Evolutionary conservation across 2,797 vertebrate species (phyloP).

Genomic region (Saxicola maurus): DNA sequence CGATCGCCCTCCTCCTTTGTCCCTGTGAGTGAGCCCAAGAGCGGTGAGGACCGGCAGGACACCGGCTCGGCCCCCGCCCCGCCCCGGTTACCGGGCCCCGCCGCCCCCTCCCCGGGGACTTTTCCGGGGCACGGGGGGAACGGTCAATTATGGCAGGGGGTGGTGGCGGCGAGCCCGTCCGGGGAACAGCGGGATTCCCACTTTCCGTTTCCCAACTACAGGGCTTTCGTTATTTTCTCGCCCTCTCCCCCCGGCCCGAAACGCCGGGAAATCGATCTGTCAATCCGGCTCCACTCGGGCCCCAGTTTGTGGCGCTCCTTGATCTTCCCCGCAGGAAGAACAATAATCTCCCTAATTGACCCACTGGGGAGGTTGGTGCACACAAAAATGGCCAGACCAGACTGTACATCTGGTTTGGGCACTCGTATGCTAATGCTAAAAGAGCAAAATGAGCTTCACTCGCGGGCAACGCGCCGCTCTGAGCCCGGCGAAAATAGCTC

Average conservation of each 20-base stretch:
- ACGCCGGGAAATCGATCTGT: conserved; percentile 88
- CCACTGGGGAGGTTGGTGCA: conserved; percentile 93
- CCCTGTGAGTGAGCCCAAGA: conserved; percentile 66
- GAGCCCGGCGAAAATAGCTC: conserved; percentile 17
- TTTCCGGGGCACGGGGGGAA: neutral
- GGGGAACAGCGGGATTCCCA: conserved; percentile 56
- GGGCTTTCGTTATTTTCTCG: conserved; percentile 53
- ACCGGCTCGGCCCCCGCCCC: neutral
- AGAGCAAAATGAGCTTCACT: conserved; percentile 55
- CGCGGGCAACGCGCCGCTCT: neutral
- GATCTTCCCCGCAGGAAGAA: conserved; percentile 97
- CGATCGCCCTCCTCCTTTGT: conserved; percentile 92
- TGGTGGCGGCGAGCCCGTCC: neutral
- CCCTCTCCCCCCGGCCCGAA: conserved; percentile 43
- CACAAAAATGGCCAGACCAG: conserved; percentile 79
- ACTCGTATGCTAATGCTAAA: conserved; percentile 83
- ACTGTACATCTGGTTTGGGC: conserved; percentile 89
- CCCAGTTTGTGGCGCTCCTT: conserved; percentile 80
- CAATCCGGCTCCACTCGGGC: conserved; percentile 89
- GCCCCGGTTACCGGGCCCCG: neutral
- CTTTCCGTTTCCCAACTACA: conserved; percentile 70
- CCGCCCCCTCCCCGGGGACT: neutral
- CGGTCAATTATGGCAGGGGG: neutral
- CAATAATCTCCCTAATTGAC: conserved; percentile 99
- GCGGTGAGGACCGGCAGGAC: neutral